These are phyloP conservation scores for Clarias macrocephalus DNA, from an alignment of 2,113 vertebrate genomes.

Conservation along the genomic window DNA sequence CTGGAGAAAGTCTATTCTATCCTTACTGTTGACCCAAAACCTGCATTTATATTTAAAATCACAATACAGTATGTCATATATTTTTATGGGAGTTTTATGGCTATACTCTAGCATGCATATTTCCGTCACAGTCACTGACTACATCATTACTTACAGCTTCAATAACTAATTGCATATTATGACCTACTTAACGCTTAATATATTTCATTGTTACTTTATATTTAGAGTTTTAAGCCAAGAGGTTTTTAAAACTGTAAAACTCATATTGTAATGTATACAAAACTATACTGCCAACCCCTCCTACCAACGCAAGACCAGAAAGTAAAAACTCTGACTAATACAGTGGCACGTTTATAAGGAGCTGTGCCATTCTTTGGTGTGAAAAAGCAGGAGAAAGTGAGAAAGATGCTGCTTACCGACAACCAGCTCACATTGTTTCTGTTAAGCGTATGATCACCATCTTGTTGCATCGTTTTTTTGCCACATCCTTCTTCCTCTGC, in stretches of 20 bases:
- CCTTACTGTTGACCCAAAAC: not conserved
- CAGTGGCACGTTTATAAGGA: not conserved
- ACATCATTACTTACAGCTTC: not conserved
- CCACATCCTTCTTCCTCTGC: not conserved
- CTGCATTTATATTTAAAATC: not conserved
- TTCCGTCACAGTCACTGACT: not conserved
- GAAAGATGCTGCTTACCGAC: conserved; percentile 32
- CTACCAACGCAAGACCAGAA: not conserved
- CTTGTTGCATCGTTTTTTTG: not conserved
- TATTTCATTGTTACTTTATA: not conserved
- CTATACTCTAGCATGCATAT: not conserved
- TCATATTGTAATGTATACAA: not conserved
- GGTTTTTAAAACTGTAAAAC: not conserved
- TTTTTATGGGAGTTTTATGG: not conserved
- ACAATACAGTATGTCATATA: not conserved
- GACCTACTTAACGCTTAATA: not conserved
- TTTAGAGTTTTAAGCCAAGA: not conserved
- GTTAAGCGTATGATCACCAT: not conserved
- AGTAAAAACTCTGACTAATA: not conserved
- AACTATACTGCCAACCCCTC: not conserved
- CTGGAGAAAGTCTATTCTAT: not conserved
- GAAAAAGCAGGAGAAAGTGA: not conserved
- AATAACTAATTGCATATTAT: not conserved
- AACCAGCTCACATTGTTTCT: conserved; percentile 7
- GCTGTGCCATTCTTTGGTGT: not conserved